Evolutionary conservation across 2,113 vertebrate species (phyloP).

Genomic region (Carassius carassius): DNA sequence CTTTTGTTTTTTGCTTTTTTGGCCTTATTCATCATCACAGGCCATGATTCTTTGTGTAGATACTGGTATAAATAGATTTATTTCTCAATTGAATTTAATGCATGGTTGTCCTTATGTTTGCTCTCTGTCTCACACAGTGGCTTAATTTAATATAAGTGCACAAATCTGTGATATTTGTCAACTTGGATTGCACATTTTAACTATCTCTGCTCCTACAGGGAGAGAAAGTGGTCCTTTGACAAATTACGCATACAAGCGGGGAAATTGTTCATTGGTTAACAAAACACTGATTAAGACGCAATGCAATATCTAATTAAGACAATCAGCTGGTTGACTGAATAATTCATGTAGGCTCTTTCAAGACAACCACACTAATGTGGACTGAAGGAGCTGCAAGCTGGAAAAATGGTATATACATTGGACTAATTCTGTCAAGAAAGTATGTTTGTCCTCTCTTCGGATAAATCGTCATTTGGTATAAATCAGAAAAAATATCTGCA

Average conservation of each 20-base stretch:
- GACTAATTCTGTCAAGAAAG: conserved; percentile 16
- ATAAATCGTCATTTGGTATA: conserved; percentile 22
- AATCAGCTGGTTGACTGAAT: conserved; percentile 52
- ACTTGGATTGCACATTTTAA: conserved; percentile 43
- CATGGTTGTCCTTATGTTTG: conserved; percentile 65
- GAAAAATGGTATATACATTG: background rate
- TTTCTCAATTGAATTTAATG: conserved; percentile 68
- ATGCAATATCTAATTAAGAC: conserved; percentile 42
- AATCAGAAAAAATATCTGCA: background rate
- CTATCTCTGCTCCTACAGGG: conserved; percentile 52
- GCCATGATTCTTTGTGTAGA: conserved; percentile 55
- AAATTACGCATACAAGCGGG: conserved; percentile 45
- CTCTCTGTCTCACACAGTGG: conserved; percentile 56
- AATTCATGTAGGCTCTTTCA: conserved; percentile 48
- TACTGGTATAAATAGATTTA: conserved; percentile 64
- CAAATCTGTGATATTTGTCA: conserved; percentile 26
- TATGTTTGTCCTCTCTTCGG: conserved; percentile 29
- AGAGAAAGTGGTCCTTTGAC: background rate
- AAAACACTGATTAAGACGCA: conserved; percentile 47
- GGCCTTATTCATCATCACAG: conserved; percentile 63
- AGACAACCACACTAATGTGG: conserved; percentile 41
- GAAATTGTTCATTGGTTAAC: conserved; percentile 49
- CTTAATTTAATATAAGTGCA: conserved; percentile 65
- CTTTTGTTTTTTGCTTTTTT: background rate
- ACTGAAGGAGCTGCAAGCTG: conserved; percentile 15